Conservation (phyloP, 2,797 vertebrate genomes). For the Anomalospiza imberbis region DNA sequence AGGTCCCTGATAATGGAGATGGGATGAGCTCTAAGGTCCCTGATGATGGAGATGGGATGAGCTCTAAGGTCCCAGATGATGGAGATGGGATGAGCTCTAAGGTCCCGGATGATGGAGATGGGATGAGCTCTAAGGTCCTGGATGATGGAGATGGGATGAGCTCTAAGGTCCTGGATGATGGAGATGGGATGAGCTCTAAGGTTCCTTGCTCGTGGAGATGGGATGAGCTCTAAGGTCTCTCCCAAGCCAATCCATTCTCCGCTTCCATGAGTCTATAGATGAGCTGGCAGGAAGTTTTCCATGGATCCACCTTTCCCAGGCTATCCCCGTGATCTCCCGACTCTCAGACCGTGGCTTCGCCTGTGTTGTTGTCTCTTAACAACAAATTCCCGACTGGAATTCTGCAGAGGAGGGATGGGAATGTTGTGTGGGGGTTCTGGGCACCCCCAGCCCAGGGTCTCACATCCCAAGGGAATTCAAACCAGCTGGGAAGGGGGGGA, state of each 20-base stretch:
- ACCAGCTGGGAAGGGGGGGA: not conserved
- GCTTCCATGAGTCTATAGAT: rapidly evolving
- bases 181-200: too few species aligned
- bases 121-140: not conserved
- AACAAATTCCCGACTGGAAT: not conserved
- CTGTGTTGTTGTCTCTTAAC: rapidly evolving
- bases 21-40: not conserved
- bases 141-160: not conserved
- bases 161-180: too few species aligned
- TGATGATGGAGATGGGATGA: too few species aligned
- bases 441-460: not conserved
- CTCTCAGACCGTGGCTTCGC: too few species aligned
- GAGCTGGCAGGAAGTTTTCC: not conserved
- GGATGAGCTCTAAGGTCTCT: not conserved
- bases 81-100: rapidly evolving
- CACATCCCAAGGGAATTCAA: not conserved
- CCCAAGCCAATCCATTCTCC: rapidly evolving
- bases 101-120: rapidly evolving
- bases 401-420: not conserved
- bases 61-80: not conserved
- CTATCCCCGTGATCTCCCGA: rapidly evolving
- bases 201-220: too few species aligned
- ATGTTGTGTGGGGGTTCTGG: not conserved
- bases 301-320: not conserved
- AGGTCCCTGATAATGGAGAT: not conserved